Base-by-base conservation (phyloP, 1,140 invertebrate species). In the Brachystomella parvula region DNA sequence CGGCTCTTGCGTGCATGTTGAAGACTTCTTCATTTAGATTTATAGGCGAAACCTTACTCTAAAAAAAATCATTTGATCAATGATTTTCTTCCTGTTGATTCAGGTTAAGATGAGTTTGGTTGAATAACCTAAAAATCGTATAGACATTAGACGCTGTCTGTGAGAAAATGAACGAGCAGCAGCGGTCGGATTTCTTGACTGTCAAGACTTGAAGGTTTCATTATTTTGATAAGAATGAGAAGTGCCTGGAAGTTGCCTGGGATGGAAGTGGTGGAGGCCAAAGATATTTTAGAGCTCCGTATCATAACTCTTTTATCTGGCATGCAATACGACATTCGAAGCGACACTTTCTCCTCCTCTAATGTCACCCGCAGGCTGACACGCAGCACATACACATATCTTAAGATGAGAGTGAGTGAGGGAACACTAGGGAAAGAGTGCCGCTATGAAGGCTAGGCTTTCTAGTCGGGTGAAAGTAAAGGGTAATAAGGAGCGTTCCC, bases 351-450 rank as follows among this genome's bases (percentile, higher is more conserved):
- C 58, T 21, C 61, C 66, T 66, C 53, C 58, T 66, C 59, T 68
- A 67, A 67, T 71, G 72, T 71, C 72, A 73, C 60, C 72, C 69
- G 58, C 69, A 71, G 72, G 65, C 67, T 66, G 65, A 64, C 67
- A 67, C 61, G 35, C 67, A 72, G 66, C 32, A 12, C 24, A 53
- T 53, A 53, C 24, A 17, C n/a, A n/a, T n/a, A n/a, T n/a, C n/a
- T n/a, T n/a, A n/a, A n/a, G n/a, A n/a, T n/a, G n/a, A n/a, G n/a
- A n/a, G n/a, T n/a, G n/a, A n/a, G n/a, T n/a, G n/a, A n/a, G n/a
- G n/a, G n/a, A n/a, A n/a, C n/a, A n/a, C n/a, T n/a, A n/a, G n/a
- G n/a, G n/a, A n/a, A n/a, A n/a, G n/a, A n/a, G n/a, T n/a, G n/a
- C n/a, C n/a, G n/a, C n/a, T n/a, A n/a, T n/a, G n/a, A n/a, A n/a